Conservation (phyloP, 2,888 invertebrate species). For the Drosophila demipolita region DNA sequence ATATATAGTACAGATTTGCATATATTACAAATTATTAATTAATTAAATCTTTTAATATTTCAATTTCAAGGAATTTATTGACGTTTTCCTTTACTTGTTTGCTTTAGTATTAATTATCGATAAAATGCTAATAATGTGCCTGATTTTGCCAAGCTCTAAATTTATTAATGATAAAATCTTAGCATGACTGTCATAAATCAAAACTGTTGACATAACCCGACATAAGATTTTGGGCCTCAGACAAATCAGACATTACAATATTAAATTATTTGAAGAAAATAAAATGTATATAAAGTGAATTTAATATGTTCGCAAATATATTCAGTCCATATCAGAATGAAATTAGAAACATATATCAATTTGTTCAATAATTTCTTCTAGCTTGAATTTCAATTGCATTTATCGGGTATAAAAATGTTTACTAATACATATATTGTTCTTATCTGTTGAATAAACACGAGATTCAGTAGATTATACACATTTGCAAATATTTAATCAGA, state of each 20-base stretch:
- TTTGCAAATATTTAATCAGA: not conserved
- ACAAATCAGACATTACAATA: not conserved
- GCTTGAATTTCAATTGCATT: too few species aligned
- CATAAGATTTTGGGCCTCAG: not conserved
- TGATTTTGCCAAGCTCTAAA: not conserved
- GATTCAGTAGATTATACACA: not conserved
- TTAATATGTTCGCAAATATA: too few species aligned
- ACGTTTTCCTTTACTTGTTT: not conserved
- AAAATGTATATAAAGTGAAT: not conserved
- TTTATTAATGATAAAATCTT: constrained; percentile 9
- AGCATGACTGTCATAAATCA: constrained; percentile 22
- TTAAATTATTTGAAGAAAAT: not conserved
- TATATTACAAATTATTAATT: too few species aligned
- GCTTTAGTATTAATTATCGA: not conserved
- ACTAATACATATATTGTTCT: not conserved
- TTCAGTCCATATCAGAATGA: too few species aligned
- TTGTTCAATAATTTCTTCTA: not conserved
- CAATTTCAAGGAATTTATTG: too few species aligned
- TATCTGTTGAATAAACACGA: not conserved
- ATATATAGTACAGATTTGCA: too few species aligned
- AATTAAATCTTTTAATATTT: too few species aligned
- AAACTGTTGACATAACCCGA: constrained; percentile 2
- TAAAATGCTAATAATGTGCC: not conserved
- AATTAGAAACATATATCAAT: not conserved
- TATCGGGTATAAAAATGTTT: not conserved